These are phyloP conservation scores for Spisula subtruncata DNA, from an alignment of 2,888 invertebrate species.

Conservation along the genomic window DNA sequence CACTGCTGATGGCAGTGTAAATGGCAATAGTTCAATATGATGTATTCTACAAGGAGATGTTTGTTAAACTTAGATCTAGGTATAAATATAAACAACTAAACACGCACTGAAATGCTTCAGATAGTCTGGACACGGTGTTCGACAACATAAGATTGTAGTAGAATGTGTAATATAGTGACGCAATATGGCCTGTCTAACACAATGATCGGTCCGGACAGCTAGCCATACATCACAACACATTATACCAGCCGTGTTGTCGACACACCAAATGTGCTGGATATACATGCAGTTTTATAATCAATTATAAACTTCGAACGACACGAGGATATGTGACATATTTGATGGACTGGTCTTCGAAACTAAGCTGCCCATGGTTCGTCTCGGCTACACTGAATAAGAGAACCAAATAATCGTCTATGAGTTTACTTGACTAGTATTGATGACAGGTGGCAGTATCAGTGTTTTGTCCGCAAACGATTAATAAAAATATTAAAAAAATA, in stretches of 20 bases:
- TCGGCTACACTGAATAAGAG: too few species aligned
- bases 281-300: not conserved
- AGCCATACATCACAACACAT: not conserved
- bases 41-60: not conserved
- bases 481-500: too few species aligned
- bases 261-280: not conserved
- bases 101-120: not conserved
- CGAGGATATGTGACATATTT: not conserved
- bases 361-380: too few species aligned
- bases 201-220: constrained; percentile 7
- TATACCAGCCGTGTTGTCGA: not conserved
- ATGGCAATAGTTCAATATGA: too few species aligned
- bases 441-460: too few species aligned
- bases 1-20: too few species aligned
- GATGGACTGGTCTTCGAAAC: not conserved
- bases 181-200: not conserved
- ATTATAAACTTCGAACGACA: not conserved
- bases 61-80: not conserved
- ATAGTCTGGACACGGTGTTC: not conserved
- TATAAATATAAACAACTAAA: not conserved
- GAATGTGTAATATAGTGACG: not conserved
- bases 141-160: not conserved
- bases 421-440: too few species aligned
- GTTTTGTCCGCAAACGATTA: too few species aligned
- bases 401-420: too few species aligned